Base-by-base conservation (phyloP, 2,113 vertebrate genomes). In the Myocastor coypus region DNA sequence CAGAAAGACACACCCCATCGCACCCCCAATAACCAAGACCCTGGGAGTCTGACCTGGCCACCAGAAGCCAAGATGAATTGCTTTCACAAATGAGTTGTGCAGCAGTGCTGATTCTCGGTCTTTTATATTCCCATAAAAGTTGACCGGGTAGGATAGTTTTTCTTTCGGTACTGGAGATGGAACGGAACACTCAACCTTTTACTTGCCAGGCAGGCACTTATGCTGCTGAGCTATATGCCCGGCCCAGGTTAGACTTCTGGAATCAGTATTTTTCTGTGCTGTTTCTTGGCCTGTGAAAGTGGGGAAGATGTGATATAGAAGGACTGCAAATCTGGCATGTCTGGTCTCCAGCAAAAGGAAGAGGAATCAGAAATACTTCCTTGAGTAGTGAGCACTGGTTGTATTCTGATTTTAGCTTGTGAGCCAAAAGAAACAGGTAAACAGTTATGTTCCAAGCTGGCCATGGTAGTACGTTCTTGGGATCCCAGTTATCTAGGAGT, bases 321-420 rank as follows among this genome's bases (percentile, higher is more conserved):
- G 28, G 32, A 80, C 61, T 89, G 42, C 46, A 34, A 22, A 63
- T 16, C 5, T 26, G 42, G 57, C 42, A 87, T 84, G 82, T 66
- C 66, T 89, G 8, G 32, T 57, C 12, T 55, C 63, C 83, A 61
- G 78, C 34, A 92, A 71, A n/a, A 11, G 66, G 75, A 16, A 63
- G 59, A 68, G 20, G n/a, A 78, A 10, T 61, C 19, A 32, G 66
- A 78, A 95, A 37, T 37, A 73, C 42, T 14, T 73, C 50, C 73
- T 16, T 78, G 37, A 78, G 42, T 8, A 73, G 0, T 69, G 55
- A 93, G 68, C 59, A 37, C 17, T 63, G 46, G 66, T 95, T 81
- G 50, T 81, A 34, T 16, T 85, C 64, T 69, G 24, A 63, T 68
- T 89, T 89, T 93, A 71, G 34, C 55, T 89, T 90, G 61, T 73